A percentile compares a stretch with the other conserved stretches of the same genome.
phyloP scores from a whole-genome alignment of 2,113 vertebrate species.

The Dipodomys spectabilis region DNA sequence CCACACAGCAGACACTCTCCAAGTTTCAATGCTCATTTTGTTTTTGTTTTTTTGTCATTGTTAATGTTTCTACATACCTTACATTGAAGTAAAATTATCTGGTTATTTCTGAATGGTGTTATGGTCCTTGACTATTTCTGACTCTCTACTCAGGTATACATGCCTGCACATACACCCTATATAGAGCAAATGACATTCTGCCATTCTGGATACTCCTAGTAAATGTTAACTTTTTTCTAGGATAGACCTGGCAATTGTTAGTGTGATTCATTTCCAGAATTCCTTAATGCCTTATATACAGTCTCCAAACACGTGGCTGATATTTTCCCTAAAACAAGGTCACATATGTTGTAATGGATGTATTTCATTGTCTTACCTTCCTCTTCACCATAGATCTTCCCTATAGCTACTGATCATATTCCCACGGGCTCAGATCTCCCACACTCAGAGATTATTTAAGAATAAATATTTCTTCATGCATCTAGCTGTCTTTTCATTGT shows the following conservation, averaged over 20 bases:
- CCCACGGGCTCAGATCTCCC: constrained; percentile 77
- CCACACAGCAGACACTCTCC: too few species aligned
- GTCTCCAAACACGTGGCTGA: neutral
- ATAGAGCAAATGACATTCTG: neutral
- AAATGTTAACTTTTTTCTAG: constrained; percentile 11
- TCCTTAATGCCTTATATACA: neutral
- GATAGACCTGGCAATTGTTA: neutral
- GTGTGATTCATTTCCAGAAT: neutral
- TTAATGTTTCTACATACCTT: neutral
- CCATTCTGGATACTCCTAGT: neutral
- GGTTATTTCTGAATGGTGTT: constrained; percentile 15
- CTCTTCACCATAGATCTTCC: neutral
- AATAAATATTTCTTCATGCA: constrained; percentile 46
- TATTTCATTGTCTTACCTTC: neutral
- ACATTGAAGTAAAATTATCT: neutral
- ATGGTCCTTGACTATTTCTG: neutral
- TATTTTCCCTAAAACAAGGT: constrained; percentile 4
- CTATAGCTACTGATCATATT: constrained; percentile 74
- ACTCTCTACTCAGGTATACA: neutral
- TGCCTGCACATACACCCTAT: neutral
- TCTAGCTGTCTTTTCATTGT: constrained; percentile 68
- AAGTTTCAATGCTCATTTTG: neutral
- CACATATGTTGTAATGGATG: neutral
- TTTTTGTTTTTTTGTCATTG: neutral
- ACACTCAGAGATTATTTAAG: constrained; percentile 73